Evolutionary conservation across 2,113 vertebrate species (phyloP).

Genomic region (Numenius arquata): DNA sequence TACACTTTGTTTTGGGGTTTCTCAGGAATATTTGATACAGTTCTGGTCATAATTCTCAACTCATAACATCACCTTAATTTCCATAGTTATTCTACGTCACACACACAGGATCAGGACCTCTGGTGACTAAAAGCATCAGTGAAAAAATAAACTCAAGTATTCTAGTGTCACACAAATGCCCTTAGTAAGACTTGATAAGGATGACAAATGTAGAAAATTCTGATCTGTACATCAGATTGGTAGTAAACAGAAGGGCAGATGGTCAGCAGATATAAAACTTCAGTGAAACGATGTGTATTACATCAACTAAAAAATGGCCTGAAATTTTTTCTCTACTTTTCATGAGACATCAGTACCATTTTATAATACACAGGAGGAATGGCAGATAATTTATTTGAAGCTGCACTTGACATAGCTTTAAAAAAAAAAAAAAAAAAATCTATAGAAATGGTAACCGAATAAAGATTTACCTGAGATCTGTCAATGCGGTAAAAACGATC

Average conservation of each 20-base stretch:
- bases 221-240: not conserved
- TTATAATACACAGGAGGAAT: not conserved
- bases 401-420: not conserved
- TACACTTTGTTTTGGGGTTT: not conserved
- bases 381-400: not conserved
- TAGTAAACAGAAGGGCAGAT: not conserved
- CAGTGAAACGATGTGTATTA: not conserved
- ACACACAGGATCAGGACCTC: not conserved
- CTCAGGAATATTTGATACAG: not conserved
- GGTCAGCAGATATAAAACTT: not conserved
- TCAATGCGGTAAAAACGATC: conserved; percentile 98
- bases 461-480: conserved; percentile 91
- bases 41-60: not conserved
- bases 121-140: not conserved
- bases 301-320: not conserved
- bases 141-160: not conserved
- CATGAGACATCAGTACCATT: not conserved
- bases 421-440: not conserved
- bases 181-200: not conserved
- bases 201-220: not conserved
- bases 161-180: not conserved
- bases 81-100: not conserved
- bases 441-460: not conserved
- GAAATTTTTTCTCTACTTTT: not conserved
- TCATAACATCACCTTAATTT: not conserved